Base-by-base conservation (phyloP, 2,113 vertebrate species). In the Mesocricetus auratus region DNA sequence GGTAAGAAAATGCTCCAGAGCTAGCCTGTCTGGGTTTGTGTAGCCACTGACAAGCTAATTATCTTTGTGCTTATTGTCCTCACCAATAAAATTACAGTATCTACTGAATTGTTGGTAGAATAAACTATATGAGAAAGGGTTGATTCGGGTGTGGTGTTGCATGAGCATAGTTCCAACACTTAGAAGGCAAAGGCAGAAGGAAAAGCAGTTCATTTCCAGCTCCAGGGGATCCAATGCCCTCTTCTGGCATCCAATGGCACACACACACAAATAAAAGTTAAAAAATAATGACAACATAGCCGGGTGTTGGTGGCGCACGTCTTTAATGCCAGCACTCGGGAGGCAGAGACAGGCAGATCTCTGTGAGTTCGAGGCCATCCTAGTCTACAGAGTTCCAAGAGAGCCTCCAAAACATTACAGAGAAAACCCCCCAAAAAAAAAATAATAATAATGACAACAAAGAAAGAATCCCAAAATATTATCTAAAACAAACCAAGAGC, bases 41-140 rank as follows among this genome's bases (percentile, higher is more conserved):
- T 26, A 58, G 86, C 19, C 10, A 24, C 62, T 36, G 24, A 26
- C 22, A 64, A 94, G 47, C 75, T 86, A 89, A 21, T 78, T 82
- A 58, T 85, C 71, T 94, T 64, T 73, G 53, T 81, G 22, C 66
- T 79, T 87, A 78, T 0, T 71, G 53, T 86, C 83, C 86, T 93
- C 45, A 87, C 56, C 60, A 79, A 39, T 64, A 83, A 82, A 91
- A 89, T 66, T n/a, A 83, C 17, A 78, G 56, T 45, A 47, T 4
- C 50, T 0, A 90, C 31, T 77, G 22, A 86, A 73, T 50, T 93
- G 21, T 73, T 82, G 50, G 91, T 19, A 82, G 33, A 86, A 60
- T 83, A 92, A 75, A 92, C 78, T 56, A 83, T 1, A 73, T 15
- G 24, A 83, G 29, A 79, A 86, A 91, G 9, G 29, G 29, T 66